These are phyloP conservation scores for Leuciscus waleckii DNA, from an alignment of 2,797 vertebrate genomes.

Conservation along the genomic window DNA sequence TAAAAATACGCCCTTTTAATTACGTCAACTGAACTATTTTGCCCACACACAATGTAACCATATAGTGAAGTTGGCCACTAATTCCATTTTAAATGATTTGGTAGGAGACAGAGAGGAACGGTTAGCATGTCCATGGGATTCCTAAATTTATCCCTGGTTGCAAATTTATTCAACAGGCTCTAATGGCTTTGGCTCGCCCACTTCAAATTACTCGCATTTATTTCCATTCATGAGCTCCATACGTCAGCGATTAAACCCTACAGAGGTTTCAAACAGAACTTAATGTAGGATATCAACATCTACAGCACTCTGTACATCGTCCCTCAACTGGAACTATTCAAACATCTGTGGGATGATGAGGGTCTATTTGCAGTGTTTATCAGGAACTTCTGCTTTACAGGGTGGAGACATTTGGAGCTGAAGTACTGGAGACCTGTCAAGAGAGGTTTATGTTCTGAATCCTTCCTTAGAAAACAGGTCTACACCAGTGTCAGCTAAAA, in stretches of 20 bases:
- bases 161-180: constrained; percentile 45
- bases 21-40: constrained; percentile 36
- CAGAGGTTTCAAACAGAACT: constrained; percentile 40
- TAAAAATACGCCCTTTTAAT: constrained; percentile 47
- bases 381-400: constrained; percentile 32
- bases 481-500: constrained; percentile 49
- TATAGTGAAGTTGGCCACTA: constrained; percentile 32
- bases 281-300: constrained; percentile 52
- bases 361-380: constrained; percentile 48
- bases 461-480: constrained; percentile 33
- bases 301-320: constrained; percentile 16
- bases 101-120: constrained; percentile 16
- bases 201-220: constrained; percentile 40
- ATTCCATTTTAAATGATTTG: constrained; percentile 47
- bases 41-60: constrained; percentile 30
- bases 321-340: constrained; percentile 44
- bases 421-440: constrained; percentile 35
- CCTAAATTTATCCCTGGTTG: constrained; percentile 39
- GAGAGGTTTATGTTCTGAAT: constrained; percentile 41
- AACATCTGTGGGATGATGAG: constrained; percentile 44
- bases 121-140: constrained; percentile 34
- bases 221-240: constrained; percentile 42
- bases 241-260: constrained; percentile 35
- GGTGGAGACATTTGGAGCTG: constrained; percentile 33
- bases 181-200: constrained; percentile 41